Conservation (phyloP, 2,797 vertebrate species). For the Schizothorax lantsangensis region DNA sequence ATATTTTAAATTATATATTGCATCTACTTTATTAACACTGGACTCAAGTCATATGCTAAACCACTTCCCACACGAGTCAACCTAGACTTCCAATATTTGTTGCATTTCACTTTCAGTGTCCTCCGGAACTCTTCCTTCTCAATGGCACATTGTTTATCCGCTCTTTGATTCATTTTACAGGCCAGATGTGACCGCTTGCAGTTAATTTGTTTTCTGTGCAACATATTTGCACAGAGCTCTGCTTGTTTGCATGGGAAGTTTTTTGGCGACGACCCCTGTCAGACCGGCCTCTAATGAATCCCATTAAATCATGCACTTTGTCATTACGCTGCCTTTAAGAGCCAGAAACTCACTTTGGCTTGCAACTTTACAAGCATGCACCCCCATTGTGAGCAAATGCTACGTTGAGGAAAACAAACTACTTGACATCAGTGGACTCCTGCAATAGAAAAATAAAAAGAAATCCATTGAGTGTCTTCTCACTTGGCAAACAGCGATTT, state of each 20-base stretch:
- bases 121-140: conserved; percentile 42
- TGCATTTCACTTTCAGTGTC: conserved; percentile 30
- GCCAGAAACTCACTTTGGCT: conserved; percentile 70
- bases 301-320: conserved; percentile 73
- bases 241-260: conserved; percentile 59
- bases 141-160: conserved; percentile 43
- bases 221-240: conserved; percentile 58
- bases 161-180: conserved; percentile 48
- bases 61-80: background rate
- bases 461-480: conserved; percentile 32
- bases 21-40: conserved; percentile 3
- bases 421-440: conserved; percentile 62
- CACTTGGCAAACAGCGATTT: conserved; percentile 66
- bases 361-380: conserved; percentile 70
- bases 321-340: conserved; percentile 74
- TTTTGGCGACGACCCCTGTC: conserved; percentile 62
- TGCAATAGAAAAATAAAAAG: background rate
- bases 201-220: conserved; percentile 60
- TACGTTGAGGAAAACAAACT: conserved; percentile 77
- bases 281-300: conserved; percentile 72
- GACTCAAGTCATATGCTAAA: background rate
- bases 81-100: background rate
- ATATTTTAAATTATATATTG: background rate
- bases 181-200: conserved; percentile 58
- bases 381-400: conserved; percentile 55